Base-by-base conservation (phyloP, 2,888 invertebrate species). In the Keiferia lycopersicella region DNA sequence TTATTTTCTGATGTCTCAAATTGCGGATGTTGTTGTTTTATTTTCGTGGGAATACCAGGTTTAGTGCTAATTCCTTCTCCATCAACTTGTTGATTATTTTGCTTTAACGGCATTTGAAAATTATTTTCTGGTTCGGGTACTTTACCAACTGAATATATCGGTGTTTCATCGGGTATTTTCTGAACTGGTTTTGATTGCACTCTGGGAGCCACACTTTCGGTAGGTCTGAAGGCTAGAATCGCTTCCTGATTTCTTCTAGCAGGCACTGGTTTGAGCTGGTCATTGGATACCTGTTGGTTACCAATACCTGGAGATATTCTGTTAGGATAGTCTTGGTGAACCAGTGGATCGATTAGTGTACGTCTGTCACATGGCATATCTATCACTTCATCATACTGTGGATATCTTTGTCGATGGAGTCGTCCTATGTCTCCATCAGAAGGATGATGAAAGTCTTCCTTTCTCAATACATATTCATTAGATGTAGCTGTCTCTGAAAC, bases 401-500 rank as follows among this genome's bases (percentile, higher is more conserved):
- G 20, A 20, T 51, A 18, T 22, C 18, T 51, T 51, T 51, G 51
- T 51, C 51, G 51, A 22, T 18, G 3, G 11, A 20, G 11, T 10
- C 50, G 50, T 16, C 18, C 18, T 16, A 18, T 16, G 18, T 50
- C n/a, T 4, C 10, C 51, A 8, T 51, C 18, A 20, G 11, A 12
- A 1, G 20, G 10, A 22, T 34, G 34, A 34, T 34, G 34, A 8
- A 8, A 34, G 34, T 34, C 34, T 34, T 51, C 51, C 6, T 11
- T 10, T 2, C 11, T 20, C 18, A 51, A 20, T 51, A 20, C 11
- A 20, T 18, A 8, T 16, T 22, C 51, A 51, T 18, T 18, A 51
- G 18, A 12, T 20, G n/a, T 14, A 51, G 22, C 18, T 18, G 51
- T 16, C 22, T 51, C 51, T 51, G 51, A 51, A 51, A 51, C 51